Percentiles rank a stretch among this genome's conserved stretches.
Conservation (phyloP, 2,888 invertebrate species). For the Strigamia crassipes region DNA sequence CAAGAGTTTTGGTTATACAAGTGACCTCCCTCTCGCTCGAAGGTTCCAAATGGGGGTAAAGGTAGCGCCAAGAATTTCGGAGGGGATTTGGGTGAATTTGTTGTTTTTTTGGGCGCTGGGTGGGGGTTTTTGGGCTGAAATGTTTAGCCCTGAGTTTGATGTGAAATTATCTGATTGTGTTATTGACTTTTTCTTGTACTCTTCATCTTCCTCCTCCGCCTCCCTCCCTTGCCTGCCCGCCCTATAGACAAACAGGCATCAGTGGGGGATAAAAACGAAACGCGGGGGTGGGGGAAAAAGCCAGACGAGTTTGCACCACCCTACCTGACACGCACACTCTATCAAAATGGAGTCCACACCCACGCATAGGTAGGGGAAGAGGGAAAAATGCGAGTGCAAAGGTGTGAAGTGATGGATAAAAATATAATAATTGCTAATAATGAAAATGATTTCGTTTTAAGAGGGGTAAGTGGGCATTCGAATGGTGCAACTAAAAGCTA, state of each 20-base stretch:
- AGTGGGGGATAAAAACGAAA: conserved; percentile 40
- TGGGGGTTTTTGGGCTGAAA: neutral
- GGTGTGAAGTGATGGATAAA: neutral
- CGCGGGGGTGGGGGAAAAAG: conserved; percentile 39
- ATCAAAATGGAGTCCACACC: conserved; percentile 39
- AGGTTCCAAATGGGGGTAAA: neutral
- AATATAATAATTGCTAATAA: neutral
- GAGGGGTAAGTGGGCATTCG: neutral
- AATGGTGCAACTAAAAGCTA: too few species aligned
- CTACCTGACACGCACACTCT: conserved; percentile 38
- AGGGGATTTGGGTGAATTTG: neutral
- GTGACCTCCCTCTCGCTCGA: neutral
- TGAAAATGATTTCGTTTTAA: neutral
- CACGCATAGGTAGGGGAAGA: conserved; percentile 34
- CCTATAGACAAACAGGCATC: conserved; percentile 31
- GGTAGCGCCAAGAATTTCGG: neutral
- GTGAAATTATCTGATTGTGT: conserved; percentile 31
- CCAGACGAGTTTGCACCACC: conserved; percentile 39
- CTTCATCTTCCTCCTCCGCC: neutral
- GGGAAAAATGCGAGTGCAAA: neutral
- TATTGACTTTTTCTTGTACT: conserved; percentile 16
- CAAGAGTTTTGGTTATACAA: conserved; percentile 32
- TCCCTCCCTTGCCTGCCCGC: neutral
- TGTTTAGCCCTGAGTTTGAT: neutral
- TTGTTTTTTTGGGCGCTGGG: neutral